phyloP scores from a whole-genome alignment of 2,113 vertebrate genomes.

The Lanius ludovicianus region DNA sequence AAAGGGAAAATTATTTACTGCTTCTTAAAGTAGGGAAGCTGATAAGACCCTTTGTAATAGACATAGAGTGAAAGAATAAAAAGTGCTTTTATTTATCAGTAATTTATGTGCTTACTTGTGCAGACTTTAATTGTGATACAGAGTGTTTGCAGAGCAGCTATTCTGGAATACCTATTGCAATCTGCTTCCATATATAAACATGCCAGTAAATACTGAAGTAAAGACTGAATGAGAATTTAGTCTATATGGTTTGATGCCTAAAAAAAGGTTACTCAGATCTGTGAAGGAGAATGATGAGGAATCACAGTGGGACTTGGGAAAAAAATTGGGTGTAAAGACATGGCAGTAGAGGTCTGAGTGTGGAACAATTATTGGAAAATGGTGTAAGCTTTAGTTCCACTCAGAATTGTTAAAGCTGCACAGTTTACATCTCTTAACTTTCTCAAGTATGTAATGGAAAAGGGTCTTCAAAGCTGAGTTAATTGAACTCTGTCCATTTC shows the following conservation, averaged over 20 bases:
- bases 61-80: background rate
- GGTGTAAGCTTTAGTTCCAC: background rate
- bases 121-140: background rate
- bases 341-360: background rate
- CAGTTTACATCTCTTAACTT: background rate
- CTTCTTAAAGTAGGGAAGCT: background rate
- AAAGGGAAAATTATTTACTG: background rate
- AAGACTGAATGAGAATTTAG: background rate
- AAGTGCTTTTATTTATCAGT: background rate
- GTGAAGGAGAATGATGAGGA: background rate
- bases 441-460: background rate
- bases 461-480: background rate
- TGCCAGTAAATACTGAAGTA: background rate
- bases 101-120: background rate
- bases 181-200: background rate
- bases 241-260: background rate
- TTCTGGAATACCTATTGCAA: background rate
- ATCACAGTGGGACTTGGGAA: background rate
- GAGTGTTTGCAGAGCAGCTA: background rate
- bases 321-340: background rate
- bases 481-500: background rate
- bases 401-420: background rate
- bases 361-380: background rate
- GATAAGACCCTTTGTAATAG: background rate
- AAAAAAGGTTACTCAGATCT: background rate